phyloP scores from a whole-genome alignment of 2,797 vertebrate genomes.

The Microchirus variegatus region DNA sequence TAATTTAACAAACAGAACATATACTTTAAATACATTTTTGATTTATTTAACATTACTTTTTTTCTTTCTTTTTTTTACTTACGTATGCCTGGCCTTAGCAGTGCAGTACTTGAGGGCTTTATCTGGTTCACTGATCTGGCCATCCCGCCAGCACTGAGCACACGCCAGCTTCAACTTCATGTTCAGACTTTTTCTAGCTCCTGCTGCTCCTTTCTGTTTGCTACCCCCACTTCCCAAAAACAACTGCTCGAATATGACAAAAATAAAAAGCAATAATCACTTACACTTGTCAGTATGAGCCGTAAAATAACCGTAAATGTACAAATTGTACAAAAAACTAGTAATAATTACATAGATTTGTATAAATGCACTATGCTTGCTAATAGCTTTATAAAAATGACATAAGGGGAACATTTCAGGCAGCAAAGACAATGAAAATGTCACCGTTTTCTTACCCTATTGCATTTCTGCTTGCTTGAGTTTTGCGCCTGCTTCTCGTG shows the following conservation, averaged over 20 bases:
- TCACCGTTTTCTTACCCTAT: constrained; percentile 44
- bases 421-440: neutral
- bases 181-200: constrained; percentile 71
- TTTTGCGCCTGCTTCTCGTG: constrained; percentile 65
- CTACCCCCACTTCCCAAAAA: constrained; percentile 18
- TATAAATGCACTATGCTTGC: too few relatives aligned
- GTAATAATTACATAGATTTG: too few relatives aligned
- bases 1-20: neutral
- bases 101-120: constrained; percentile 90
- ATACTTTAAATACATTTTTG: neutral
- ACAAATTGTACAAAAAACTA: neutral
- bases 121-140: constrained; percentile 89
- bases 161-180: constrained; percentile 95
- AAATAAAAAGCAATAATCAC: neutral
- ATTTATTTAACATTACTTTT: too few relatives aligned
- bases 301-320: neutral
- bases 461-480: constrained; percentile 49
- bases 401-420: neutral
- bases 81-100: constrained; percentile 92
- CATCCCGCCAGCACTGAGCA: constrained; percentile 88
- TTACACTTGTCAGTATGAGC: too few relatives aligned
- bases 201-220: constrained; percentile 36
- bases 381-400: neutral
- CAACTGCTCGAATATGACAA: constrained; percentile 8
- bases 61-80: constrained; percentile 61